Conservation (phyloP, 2,797 vertebrate species). For the Coendou prehensilis region DNA sequence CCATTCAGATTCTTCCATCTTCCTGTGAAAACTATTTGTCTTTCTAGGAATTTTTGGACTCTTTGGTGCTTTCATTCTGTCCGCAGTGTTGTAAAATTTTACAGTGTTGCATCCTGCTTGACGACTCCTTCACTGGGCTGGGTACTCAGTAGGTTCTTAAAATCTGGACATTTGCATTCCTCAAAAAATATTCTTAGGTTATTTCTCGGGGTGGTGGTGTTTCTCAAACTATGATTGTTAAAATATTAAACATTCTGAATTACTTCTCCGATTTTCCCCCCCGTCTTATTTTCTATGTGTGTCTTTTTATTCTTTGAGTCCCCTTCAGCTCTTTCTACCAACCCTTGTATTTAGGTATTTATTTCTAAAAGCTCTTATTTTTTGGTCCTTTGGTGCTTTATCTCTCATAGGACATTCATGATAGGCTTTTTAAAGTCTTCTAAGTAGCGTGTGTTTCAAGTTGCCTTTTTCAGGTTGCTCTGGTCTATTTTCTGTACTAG, state of each 20-base stretch:
- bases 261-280: background rate
- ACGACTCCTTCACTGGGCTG: background rate
- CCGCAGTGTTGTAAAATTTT: background rate
- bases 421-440: background rate
- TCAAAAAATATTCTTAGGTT: background rate
- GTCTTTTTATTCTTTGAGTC: conserved; percentile 9
- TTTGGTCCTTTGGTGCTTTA: background rate
- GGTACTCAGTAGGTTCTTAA: background rate
- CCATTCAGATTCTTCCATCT: conserved; percentile 22
- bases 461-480: background rate
- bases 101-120: background rate
- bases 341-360: background rate
- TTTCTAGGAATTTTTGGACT: conserved; percentile 41
- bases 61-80: background rate
- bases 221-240: conserved; percentile 32
- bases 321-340: conserved; percentile 1
- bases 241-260: background rate
- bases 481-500: background rate
- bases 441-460: background rate
- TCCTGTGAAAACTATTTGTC: background rate
- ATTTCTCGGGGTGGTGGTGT: background rate
- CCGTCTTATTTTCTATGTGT: background rate
- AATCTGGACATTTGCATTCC: background rate
- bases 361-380: conserved; percentile 22
- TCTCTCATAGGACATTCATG: background rate